These are phyloP conservation scores for Calypte anna DNA, from an alignment of 2,113 vertebrate genomes.

Conservation along the genomic window DNA sequence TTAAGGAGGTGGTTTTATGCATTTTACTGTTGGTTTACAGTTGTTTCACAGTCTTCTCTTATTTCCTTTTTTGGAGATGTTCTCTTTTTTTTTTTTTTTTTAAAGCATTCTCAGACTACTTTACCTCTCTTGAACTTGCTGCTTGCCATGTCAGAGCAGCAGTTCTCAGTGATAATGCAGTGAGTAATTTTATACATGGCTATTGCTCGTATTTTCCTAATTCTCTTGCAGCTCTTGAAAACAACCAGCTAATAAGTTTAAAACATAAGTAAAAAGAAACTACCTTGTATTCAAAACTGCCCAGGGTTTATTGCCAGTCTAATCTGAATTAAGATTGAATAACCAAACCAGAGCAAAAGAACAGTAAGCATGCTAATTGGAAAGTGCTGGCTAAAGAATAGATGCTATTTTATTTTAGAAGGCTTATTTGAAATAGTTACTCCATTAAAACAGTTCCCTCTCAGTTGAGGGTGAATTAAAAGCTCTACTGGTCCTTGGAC, in stretches of 20 bases:
- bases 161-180: background rate
- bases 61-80: conserved; percentile 30
- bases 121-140: conserved; percentile 24
- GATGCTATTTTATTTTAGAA: background rate
- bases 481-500: background rate
- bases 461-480: background rate
- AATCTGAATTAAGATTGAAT: background rate
- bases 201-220: conserved; percentile 27
- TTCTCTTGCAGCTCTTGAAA: background rate
- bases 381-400: background rate
- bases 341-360: background rate
- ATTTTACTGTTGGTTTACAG: background rate
- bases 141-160: background rate
- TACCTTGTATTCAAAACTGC: background rate
- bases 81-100: background rate
- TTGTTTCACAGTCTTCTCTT: background rate
- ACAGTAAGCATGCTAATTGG: background rate
- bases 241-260: background rate
- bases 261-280: background rate
- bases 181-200: conserved; percentile 16
- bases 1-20: background rate
- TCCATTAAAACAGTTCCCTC: background rate
- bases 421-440: background rate
- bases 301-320: background rate
- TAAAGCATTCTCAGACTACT: background rate